phyloP scores from a whole-genome alignment of 1,140 invertebrate genomes.

The Drosophila neocordata region DNA sequence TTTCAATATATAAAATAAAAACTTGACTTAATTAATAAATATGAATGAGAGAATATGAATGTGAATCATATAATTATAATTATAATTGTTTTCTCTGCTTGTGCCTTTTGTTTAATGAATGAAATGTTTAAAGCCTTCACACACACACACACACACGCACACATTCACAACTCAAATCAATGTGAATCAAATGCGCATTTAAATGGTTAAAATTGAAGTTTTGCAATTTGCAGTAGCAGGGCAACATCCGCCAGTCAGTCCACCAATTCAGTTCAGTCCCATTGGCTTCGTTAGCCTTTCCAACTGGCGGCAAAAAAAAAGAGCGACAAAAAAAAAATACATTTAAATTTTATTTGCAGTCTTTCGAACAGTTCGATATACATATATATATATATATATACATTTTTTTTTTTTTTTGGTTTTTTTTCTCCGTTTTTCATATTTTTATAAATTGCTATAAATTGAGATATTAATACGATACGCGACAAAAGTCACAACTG shows the following conservation, averaged over 20 bases:
- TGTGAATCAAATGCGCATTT: constrained; percentile 34
- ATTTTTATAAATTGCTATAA: constrained; percentile 81
- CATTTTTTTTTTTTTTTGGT: constrained; percentile 14
- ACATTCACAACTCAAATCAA: not conserved
- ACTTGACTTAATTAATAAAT: too few species aligned
- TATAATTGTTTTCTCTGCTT: not conserved
- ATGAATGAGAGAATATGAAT: too few species aligned
- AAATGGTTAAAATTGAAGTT: constrained; percentile 37
- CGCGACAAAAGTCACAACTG: constrained; percentile 67
- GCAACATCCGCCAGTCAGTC: constrained; percentile 1
- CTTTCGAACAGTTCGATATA: constrained; percentile 14
- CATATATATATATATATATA: not conserved
- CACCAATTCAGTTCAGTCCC: constrained; percentile 8
- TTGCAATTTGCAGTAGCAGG: constrained; percentile 20
- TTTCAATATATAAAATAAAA: too few species aligned
- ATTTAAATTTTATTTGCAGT: constrained; percentile 73
- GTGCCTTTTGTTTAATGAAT: not conserved
- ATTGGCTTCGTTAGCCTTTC: constrained; percentile 52
- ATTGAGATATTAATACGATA: constrained; percentile 81
- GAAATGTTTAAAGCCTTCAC: constrained; percentile 36
- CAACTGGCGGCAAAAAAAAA: constrained; percentile 40
- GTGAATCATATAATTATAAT: too few species aligned
- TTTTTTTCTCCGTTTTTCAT: constrained; percentile 62
- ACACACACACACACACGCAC: not conserved
- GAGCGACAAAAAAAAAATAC: constrained; percentile 32